Evolutionary conservation across 37 sponge, comb jelly and placozoan species (phyloP).

Genomic region (Beroe forskalii): DNA sequence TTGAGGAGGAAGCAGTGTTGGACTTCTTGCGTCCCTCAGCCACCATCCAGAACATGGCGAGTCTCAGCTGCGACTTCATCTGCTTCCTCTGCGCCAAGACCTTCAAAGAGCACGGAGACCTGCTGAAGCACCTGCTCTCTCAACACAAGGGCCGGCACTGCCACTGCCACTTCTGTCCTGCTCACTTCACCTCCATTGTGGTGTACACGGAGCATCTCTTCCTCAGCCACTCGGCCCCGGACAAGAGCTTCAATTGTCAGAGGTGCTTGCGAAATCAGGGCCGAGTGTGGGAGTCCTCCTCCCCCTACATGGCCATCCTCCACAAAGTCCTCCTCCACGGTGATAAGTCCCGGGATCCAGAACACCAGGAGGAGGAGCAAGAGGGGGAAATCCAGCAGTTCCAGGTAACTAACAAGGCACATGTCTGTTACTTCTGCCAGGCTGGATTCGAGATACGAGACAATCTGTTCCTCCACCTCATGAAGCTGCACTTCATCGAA

Average conservation of each 20-base stretch:
- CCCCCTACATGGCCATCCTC: not conserved
- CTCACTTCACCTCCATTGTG: not conserved
- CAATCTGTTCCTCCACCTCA: not conserved
- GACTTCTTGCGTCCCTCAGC: not conserved
- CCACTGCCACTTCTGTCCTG: not conserved
- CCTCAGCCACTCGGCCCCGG: not conserved
- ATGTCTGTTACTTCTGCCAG: constrained; percentile 3
- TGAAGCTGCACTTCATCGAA: not conserved
- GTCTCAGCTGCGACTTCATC: not conserved
- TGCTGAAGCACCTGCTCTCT: not conserved
- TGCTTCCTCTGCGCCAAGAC: not conserved
- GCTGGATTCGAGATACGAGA: not conserved
- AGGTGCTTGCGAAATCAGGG: not conserved
- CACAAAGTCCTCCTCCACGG: not conserved
- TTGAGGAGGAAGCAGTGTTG: not conserved
- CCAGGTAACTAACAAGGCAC: not conserved
- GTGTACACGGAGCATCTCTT: not conserved
- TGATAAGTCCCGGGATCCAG: not conserved
- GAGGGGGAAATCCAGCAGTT: not conserved
- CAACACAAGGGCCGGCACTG: not conserved
- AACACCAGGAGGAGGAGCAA: not conserved
- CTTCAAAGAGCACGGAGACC: not conserved
- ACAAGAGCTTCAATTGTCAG: not conserved
- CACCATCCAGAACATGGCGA: not conserved
- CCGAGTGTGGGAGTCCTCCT: not conserved